phyloP scores from a whole-genome alignment of 2,113 vertebrate species.

The Solea senegalensis region DNA sequence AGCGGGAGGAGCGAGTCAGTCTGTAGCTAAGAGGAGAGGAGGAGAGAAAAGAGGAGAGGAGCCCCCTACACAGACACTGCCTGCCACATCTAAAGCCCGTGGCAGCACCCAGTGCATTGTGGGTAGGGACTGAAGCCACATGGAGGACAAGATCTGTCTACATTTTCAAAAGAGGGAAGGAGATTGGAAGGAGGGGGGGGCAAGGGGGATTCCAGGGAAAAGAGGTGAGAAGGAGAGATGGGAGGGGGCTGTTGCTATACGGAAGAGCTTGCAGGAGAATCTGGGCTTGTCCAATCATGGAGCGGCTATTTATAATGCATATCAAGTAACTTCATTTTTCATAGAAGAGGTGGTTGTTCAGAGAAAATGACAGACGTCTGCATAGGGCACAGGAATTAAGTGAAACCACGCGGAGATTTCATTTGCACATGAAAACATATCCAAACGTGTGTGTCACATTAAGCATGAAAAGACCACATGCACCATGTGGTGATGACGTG shows the following conservation, averaged over 20 bases:
- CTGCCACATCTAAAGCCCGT: constrained; percentile 59
- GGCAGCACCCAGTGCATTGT: constrained; percentile 69
- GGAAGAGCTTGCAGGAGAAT: constrained; percentile 78
- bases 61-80: constrained; percentile 43
- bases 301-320: constrained; percentile 79
- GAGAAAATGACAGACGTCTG: constrained; percentile 53
- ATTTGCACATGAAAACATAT: constrained; percentile 20
- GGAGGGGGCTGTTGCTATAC: constrained; percentile 83
- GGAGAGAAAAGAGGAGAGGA: constrained; percentile 38
- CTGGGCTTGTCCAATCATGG: constrained; percentile 73
- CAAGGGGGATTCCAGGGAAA: constrained; percentile 66
- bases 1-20: constrained; percentile 59
- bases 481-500: constrained; percentile 47
- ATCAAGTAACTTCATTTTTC: constrained; percentile 78
- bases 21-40: constrained; percentile 55
- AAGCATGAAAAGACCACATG: constrained; percentile 58
- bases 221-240: constrained; percentile 52
- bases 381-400: constrained; percentile 29
- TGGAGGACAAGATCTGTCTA: constrained; percentile 60
- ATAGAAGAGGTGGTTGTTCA: constrained; percentile 54
- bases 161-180: constrained; percentile 41
- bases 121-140: constrained; percentile 68
- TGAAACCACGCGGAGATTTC: constrained; percentile 41
- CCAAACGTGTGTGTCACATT: constrained; percentile 56
- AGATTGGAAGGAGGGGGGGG: constrained; percentile 27